These are phyloP conservation scores for Hyphantria cunea DNA, from an alignment of 1,140 invertebrate genomes.

Conservation along the genomic window DNA sequence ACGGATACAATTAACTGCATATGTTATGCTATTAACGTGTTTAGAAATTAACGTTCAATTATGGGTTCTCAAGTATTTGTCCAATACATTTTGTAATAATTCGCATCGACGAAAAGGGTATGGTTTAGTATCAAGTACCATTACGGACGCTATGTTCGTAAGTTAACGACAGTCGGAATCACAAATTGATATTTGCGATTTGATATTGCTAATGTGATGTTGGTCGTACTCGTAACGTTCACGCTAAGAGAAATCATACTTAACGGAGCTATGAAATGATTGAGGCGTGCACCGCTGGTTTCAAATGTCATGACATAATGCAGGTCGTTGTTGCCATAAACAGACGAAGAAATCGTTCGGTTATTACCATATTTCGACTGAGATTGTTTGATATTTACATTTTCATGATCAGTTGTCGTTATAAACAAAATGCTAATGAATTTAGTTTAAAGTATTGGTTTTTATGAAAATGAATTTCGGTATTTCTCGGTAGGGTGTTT, in stretches of 20 bases:
- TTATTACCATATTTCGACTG: constrained; percentile 21
- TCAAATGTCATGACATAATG: constrained; percentile 50
- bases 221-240: constrained; percentile 5
- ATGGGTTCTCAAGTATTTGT: too few species aligned
- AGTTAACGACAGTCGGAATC: constrained; percentile 5
- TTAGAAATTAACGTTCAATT: neutral
- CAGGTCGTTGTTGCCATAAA: constrained; percentile 33
- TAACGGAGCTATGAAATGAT: constrained; percentile 49
- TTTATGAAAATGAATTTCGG: too few species aligned
- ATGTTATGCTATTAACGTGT: neutral
- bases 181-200: constrained; percentile 45
- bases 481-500: too few species aligned
- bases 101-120: neutral
- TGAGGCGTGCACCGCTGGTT: constrained; percentile 31
- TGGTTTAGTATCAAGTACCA: constrained; percentile 2
- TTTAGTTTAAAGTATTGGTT: too few species aligned
- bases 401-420: neutral
- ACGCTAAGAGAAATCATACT: constrained; percentile 43
- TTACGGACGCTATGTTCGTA: neutral
- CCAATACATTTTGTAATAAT: too few species aligned
- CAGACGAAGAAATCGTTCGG: constrained; percentile 29
- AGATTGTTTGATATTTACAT: constrained; percentile 6
- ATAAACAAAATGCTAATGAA: neutral
- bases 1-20: constrained; percentile 6
- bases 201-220: constrained; percentile 19